phyloP scores from a whole-genome alignment of 2,113 vertebrate species.

The Atherinomorus stipes region DNA sequence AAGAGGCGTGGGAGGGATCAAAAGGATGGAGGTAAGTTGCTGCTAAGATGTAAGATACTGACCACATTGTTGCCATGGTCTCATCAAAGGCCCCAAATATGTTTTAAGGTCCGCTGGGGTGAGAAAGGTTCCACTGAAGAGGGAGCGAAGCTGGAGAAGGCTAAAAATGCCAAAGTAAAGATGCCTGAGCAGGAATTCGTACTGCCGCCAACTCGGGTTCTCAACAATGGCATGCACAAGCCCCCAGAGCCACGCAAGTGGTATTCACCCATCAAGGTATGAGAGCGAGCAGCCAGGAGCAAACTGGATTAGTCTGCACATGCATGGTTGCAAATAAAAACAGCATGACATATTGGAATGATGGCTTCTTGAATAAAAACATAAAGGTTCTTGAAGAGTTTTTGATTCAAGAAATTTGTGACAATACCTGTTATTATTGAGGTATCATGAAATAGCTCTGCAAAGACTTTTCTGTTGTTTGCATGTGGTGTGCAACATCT shows the following conservation, averaged over 20 bases:
- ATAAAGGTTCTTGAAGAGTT: not conserved
- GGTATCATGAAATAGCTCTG: slow-evolving; percentile 20
- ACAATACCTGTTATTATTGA: slow-evolving; percentile 17
- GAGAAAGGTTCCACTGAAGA: slow-evolving; percentile 97
- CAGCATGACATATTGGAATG: not conserved
- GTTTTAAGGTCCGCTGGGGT: slow-evolving; percentile 94
- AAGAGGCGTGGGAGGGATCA: slow-evolving; percentile 96
- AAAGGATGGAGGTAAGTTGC: slow-evolving; percentile 93
- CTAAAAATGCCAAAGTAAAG: slow-evolving; percentile 96
- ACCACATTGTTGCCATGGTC: not conserved
- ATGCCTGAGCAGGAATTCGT: slow-evolving; percentile 96
- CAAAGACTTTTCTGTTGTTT: slow-evolving; percentile 13
- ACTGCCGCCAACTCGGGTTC: slow-evolving; percentile 83
- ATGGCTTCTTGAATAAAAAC: slow-evolving; percentile 11
- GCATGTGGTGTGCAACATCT: slow-evolving; percentile 43
- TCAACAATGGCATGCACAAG: slow-evolving; percentile 88
- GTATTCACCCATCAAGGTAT: slow-evolving; percentile 98
- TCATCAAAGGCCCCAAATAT: not conserved
- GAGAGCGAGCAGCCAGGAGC: not conserved
- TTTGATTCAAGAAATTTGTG: slow-evolving; percentile 13
- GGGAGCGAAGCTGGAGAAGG: slow-evolving; percentile 96
- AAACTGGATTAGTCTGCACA: slow-evolving; percentile 15
- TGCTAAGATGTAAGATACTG: not conserved
- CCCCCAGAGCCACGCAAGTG: slow-evolving; percentile 88
- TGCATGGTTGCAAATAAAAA: slow-evolving; percentile 8